Base-by-base conservation (phyloP, 2,113 vertebrate species). In the Notarius quadriscutis region DNA sequence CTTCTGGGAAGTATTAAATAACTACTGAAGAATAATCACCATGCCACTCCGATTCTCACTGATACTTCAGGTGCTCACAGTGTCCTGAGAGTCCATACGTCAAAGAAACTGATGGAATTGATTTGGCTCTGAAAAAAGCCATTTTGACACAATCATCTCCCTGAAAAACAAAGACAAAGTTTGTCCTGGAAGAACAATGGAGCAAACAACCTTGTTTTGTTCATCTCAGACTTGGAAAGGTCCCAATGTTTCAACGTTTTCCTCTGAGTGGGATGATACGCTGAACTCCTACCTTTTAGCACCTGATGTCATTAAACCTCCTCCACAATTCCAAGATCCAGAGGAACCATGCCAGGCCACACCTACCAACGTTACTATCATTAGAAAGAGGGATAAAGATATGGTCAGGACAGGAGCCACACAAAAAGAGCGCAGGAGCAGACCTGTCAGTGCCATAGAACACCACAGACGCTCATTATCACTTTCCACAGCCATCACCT, bases 141-240 rank as follows among this genome's bases (percentile, higher is more conserved):
- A 5, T 20, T 81, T 53, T 74, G n/a, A 71, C 18, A 51, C 30
- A 88, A 83, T 65, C 67, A 50, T 84, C 65, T 2, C 63, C 20
- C 50, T 27, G 27, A 62, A 62, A 48, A 20, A 41, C 30, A 14
- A 71, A 25, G 15, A 41, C 51, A 14, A 48, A 17, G 14, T 62
- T 62, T 14, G 63, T 1, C 7, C 17, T n/a, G 25, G 18, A 55
- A 25, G 41, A 50, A 83, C n/a, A 57, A 94, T 94, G 93, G 96
- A 97, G 60, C 87, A 87, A 53, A 17, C 90, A 0, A 88, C 91
- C 87, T 84, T 90, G 89, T 74, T 95, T 88, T 96, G 94, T 7
- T 58, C 94, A 0, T 51, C 90, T 2, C 85, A 95, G 27, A 84
- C 89, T 75, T 97, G 95, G 94, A 96, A 96, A 0, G 95, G 96